Percentiles rank a stretch among this genome's conserved stretches.
These are phyloP conservation scores for Clarias batrachus DNA, from an alignment of 2,113 vertebrate genomes.

Conservation along the genomic window DNA sequence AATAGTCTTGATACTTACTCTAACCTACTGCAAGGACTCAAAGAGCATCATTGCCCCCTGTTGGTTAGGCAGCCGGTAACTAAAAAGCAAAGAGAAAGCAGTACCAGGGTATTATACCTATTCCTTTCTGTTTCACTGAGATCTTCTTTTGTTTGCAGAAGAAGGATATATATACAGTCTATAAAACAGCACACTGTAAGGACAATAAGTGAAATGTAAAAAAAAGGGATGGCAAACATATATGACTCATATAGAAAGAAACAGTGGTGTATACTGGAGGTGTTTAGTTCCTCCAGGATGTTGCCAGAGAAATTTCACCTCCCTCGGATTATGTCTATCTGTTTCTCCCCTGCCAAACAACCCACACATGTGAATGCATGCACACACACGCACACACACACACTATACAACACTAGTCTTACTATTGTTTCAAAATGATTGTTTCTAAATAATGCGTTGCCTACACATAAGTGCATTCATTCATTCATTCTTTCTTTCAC, in stretches of 20 bases:
- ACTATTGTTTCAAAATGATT: too few relatives aligned
- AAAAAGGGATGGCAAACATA: not conserved
- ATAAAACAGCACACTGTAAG: not conserved
- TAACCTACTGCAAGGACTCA: not conserved
- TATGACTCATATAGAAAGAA: conserved; percentile 37
- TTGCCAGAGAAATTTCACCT: conserved; percentile 29
- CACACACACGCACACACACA: not conserved
- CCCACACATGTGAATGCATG: not conserved
- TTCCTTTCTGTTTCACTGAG: not conserved
- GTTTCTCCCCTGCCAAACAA: not conserved
- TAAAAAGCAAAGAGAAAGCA: not conserved
- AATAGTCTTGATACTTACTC: conserved; percentile 4
- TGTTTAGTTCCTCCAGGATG: conserved; percentile 33
- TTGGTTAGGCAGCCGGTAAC: not conserved
- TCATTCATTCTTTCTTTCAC: too few relatives aligned
- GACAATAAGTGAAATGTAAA: not conserved
- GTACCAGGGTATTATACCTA: not conserved
- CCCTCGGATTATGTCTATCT: not conserved
- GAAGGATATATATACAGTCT: not conserved
- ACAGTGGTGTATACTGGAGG: not conserved
- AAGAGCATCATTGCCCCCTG: conserved; percentile 33
- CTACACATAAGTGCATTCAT: too few relatives aligned
- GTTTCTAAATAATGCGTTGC: too few relatives aligned
- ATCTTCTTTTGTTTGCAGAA: not conserved
- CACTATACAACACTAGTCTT: not conserved